Evolutionary conservation across 2,113 vertebrate genomes (phyloP), one percentile per base, ranked within the genome.

Genomic region (Neolamprologus devosi): DNA sequence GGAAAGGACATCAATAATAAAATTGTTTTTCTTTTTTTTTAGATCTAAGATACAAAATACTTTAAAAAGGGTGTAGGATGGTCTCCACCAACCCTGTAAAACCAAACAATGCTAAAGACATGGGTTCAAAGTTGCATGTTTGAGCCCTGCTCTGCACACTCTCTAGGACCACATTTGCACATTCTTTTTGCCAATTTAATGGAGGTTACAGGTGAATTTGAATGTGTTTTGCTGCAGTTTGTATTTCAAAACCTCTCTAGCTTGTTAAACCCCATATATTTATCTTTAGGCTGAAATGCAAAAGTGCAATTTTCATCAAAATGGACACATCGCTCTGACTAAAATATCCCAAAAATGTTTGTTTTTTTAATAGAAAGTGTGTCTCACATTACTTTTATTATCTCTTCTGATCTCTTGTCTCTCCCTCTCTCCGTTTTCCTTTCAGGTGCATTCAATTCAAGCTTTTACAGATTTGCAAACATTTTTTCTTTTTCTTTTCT

Each of bases 381-480:
- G 26, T 51, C 45, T 78, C 45, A 55, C 33, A 47, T 81, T 40
- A 40, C 8, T 53, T 53, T 55, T 42, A 42, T 35, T 51, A 26
- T 78, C 73, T 54, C 37, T 73, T 75, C 53, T 49, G 37, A 58
- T 40, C 33, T 86, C 47, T 86, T 78, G 84, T 88, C 40, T 91
- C 55, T 65, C 60, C 82, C n/a, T 91, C 21, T 91, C 21, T 90
- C 45, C 81, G n/a, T 70, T 94, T 83, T 86, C 89, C 85, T 92
- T 92, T 80, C 93, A 97, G 96, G 94, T 95, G 91, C 94, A 95
- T 95, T 94, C 94, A 95, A 93, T 90, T 85, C 87, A 92, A 93
- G 94, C 93, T 96, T 97, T 97, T 97, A 92, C 94, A 96, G 94
- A 96, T 96, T 97, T 96, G 93, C 95, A 93, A 95, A 90, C 89